phyloP scores from a whole-genome alignment of 2,113 vertebrate genomes.

The Chionomys nivalis region DNA sequence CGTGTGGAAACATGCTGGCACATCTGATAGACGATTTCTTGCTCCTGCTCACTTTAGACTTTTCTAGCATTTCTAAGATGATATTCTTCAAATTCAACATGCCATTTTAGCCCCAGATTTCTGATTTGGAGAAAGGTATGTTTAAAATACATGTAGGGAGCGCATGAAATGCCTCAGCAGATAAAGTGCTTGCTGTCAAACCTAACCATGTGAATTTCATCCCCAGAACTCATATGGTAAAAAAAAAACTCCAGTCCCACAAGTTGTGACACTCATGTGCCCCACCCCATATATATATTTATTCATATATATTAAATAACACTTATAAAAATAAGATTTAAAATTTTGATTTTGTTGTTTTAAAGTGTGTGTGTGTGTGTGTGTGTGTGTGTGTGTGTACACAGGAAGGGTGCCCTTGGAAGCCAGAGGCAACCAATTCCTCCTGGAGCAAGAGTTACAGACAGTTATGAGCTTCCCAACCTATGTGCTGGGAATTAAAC shows the following conservation, averaged over 20 bases:
- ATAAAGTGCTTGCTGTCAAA: not conserved
- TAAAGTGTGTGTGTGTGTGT: not conserved
- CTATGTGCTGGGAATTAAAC: not conserved
- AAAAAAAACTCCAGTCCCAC: not conserved
- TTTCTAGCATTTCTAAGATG: slow-evolving; percentile 50
- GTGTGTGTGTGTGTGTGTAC: not conserved
- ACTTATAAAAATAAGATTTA: not conserved
- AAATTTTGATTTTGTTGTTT: not conserved
- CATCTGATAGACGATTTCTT: slow-evolving; percentile 39
- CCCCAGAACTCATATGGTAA: not conserved
- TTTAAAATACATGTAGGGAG: not conserved
- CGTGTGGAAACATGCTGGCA: not conserved
- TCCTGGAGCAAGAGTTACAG: not conserved
- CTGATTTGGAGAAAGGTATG: not conserved
- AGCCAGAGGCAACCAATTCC: not conserved
- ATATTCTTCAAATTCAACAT: slow-evolving; percentile 47
- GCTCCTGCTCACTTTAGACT: slow-evolving; percentile 28
- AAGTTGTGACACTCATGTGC: not conserved
- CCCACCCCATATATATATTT: not conserved
- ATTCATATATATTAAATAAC: not conserved
- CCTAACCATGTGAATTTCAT: not conserved
- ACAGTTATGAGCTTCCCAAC: not conserved
- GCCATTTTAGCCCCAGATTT: slow-evolving; percentile 24
- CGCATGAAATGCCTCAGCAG: not conserved
- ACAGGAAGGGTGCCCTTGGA: not conserved